Evolutionary conservation across 2,888 invertebrate species (phyloP).

Genomic region (Penaeus monodon): DNA sequence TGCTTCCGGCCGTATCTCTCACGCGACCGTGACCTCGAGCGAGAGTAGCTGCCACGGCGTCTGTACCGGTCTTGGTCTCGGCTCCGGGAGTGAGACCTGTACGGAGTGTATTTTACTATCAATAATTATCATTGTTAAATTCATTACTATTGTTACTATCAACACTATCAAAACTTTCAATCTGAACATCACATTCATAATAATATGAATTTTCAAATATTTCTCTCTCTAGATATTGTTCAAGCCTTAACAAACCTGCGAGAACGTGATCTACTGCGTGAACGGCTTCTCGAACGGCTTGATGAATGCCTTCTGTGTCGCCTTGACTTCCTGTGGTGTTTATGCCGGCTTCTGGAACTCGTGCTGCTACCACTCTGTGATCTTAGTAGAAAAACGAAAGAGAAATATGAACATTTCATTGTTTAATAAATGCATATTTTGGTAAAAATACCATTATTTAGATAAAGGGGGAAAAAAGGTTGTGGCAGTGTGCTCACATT

Average conservation of each 20-base stretch:
- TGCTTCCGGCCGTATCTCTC: conserved; percentile 47
- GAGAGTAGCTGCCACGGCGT: conserved; percentile 37
- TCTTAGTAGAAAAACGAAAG: not conserved
- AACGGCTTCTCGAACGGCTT: conserved; percentile 27
- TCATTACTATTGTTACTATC: no score
- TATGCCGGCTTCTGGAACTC: conserved; percentile 41
- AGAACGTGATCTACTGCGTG: conserved; percentile 29
- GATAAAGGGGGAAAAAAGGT: no score
- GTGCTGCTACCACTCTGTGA: conserved; percentile 45
- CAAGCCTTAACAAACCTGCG: conserved; percentile 24
- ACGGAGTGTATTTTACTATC: no score
- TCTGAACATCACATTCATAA: no score
- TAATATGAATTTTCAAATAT: no score
- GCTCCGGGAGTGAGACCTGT: conserved; percentile 48
- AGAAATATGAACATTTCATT: no score
- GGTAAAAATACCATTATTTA: no score
- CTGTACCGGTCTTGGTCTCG: conserved; percentile 34
- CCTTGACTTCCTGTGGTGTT: conserved; percentile 38
- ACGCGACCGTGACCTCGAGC: conserved; percentile 25
- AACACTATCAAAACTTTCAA: no score
- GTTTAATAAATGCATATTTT: no score
- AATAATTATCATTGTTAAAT: no score
- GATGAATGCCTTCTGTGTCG: conserved; percentile 32
- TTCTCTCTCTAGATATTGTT: no score
- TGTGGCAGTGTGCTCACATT: no score